Evolutionary conservation across 1,140 invertebrate species (phyloP).

Genomic region (Brachionus paranguensis): DNA sequence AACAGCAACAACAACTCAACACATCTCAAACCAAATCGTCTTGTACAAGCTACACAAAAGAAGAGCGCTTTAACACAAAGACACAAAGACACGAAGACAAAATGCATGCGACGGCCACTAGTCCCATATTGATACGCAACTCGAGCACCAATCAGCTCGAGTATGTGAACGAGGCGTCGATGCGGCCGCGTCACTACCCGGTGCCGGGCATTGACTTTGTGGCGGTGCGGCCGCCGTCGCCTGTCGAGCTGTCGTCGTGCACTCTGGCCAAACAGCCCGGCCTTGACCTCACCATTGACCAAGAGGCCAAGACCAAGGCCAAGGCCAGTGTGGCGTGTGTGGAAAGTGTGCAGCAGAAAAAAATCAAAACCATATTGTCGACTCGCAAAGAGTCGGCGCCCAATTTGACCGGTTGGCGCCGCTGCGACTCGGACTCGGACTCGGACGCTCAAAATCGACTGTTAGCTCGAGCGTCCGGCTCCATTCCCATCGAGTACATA

Average conservation of each 20-base stretch:
- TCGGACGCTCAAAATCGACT: neutral
- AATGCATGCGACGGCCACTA: neutral
- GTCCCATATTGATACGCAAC: neutral
- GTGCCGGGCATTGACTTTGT: neutral
- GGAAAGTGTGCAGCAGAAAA: neutral
- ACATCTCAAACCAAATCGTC: neutral
- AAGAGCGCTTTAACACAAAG: neutral
- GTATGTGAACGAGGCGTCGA: neutral
- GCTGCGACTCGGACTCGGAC: conserved; percentile 13
- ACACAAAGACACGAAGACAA: neutral
- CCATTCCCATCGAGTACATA: conserved; percentile 37
- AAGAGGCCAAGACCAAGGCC: neutral
- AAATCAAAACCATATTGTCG: conserved; percentile 27
- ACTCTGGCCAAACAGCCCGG: neutral
- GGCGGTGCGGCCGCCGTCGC: neutral
- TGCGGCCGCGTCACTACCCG: neutral
- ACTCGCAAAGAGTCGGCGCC: conserved; percentile 29
- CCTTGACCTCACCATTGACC: neutral
- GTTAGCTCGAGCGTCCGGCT: conserved; percentile 8
- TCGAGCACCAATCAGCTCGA: neutral
- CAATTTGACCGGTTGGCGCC: conserved; percentile 6
- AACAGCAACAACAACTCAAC: neutral
- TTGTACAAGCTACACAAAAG: neutral
- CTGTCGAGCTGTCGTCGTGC: conserved; percentile 3
- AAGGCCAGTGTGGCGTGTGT: neutral